Conservation (phyloP, 2,797 vertebrate genomes). For the Botia kubotai region DNA sequence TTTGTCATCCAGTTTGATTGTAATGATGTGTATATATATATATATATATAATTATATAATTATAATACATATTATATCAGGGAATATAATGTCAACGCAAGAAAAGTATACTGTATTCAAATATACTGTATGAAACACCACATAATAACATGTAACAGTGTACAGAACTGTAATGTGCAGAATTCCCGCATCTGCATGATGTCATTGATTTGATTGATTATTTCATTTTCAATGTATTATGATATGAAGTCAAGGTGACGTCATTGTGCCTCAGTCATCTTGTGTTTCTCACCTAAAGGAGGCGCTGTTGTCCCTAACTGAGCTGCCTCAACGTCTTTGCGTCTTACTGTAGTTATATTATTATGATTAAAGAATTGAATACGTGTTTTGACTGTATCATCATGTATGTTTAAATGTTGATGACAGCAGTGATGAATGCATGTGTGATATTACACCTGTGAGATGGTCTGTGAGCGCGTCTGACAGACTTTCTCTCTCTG, state of each 20-base stretch:
- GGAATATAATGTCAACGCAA: no score
- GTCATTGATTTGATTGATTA: background rate
- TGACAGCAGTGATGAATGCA: background rate
- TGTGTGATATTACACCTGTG: slow-evolving; percentile 40
- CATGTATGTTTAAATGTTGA: background rate
- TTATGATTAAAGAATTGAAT: slow-evolving; percentile 10
- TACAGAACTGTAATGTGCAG: no score
- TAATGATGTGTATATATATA: no score
- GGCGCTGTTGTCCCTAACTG: slow-evolving; percentile 54
- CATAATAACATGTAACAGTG: no score
- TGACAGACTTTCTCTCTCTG: slow-evolving; percentile 32
- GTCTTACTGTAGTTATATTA: slow-evolving; percentile 11
- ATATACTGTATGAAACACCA: no score
- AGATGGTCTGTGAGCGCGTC: slow-evolving; percentile 34
- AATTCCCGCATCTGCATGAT: background rate
- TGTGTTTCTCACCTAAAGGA: slow-evolving; percentile 45
- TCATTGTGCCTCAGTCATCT: background rate
- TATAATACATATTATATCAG: no score
- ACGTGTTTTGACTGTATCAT: slow-evolving; percentile 9
- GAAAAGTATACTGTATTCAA: no score
- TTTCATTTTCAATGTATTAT: background rate
- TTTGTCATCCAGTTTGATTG: background rate
- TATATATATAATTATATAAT: no score
- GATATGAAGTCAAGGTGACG: slow-evolving; percentile 47
- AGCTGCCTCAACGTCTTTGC: slow-evolving; percentile 1